phyloP scores from a whole-genome alignment of 2,888 invertebrate species.

The Endomychus coccineus region DNA sequence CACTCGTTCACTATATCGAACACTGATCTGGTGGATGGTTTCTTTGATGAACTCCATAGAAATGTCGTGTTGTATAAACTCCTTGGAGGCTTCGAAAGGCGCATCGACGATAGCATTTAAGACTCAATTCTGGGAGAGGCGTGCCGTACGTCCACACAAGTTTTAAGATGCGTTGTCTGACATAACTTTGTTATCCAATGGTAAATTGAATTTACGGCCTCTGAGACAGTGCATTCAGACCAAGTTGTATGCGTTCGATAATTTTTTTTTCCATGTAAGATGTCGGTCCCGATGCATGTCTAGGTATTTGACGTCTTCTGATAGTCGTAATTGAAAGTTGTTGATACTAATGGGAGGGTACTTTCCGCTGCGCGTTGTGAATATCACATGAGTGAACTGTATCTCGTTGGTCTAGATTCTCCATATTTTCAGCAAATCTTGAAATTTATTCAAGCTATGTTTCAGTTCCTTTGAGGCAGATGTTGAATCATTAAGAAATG shows the following conservation, averaged over 20 bases:
- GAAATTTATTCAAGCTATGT: slow-evolving; percentile 17
- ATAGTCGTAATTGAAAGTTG: slow-evolving; percentile 13
- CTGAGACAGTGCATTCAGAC: neutral
- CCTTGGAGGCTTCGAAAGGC: neutral
- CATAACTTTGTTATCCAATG: neutral
- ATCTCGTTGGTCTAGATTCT: slow-evolving; percentile 6
- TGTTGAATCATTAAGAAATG: slow-evolving; percentile 14
- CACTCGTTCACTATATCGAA: slow-evolving; percentile 1
- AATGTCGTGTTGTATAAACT: neutral
- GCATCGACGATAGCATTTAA: neutral
- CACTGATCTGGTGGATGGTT: neutral
- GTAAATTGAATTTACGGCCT: neutral
- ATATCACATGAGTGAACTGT: neutral
- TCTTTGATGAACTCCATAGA: slow-evolving; percentile 1
- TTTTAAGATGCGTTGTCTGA: neutral
- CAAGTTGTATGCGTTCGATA: too few species aligned
- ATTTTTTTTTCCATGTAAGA: slow-evolving; percentile 1
- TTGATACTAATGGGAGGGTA: neutral
- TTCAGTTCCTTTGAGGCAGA: slow-evolving; percentile 21
- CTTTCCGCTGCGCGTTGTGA: too few species aligned
- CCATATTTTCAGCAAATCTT: slow-evolving; percentile 21
- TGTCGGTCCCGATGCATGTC: slow-evolving; percentile 10
- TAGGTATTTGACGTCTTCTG: slow-evolving; percentile 15
- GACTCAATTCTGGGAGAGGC: neutral
- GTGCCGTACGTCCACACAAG: neutral